Evolutionary conservation across 2,113 vertebrate species (phyloP), one percentile per base, ranked within the genome.

Genomic region (Anoura caudifer): DNA sequence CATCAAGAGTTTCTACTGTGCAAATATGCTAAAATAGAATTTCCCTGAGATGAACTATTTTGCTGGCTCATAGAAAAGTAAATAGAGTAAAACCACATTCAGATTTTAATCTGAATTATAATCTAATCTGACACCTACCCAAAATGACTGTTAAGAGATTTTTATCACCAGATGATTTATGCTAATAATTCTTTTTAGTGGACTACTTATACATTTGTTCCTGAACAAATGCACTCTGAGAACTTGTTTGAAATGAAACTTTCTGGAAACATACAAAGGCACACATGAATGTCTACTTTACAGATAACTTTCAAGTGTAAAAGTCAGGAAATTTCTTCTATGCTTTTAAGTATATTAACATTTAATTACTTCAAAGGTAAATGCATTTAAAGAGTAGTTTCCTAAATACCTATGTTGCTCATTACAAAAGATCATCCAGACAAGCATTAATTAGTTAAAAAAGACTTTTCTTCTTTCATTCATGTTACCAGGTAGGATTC

Each of bases 11-110:
- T 92, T 87, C 65, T 92, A 33, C 83, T 91, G 26, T 89, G 54
- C 33, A 85, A 95, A 95, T 69, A 59, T 90, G 61, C 31, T 84
- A 83, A 97, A 72, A 73, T 79, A 79, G 47, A 50, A 63, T 95
- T 98, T 97, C 91, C 96, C 98, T 98, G 97, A 98, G 97, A 96
- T 89, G 70, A 97, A 87, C 7, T 69, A 86, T 79, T 87, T 95
- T 95, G n/a, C 88, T 94, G 7, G 26, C 41, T 17, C 45, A 10
- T 28, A 69, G 77, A 97, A 97, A 38, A 77, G 45, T 77, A 77
- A 77, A 50, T 77, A 50, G 20, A 77, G 38, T 72, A 83, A 38
- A 91, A 24, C 38, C 70, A 0, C 72, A 77, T 76, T 96, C 80
- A 97, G 52, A 82, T 69, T 95, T 63, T 87, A 85, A 67, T 87